Evolutionary conservation across 1,140 invertebrate species (phyloP).

Genomic region (Ceratina australensis): DNA sequence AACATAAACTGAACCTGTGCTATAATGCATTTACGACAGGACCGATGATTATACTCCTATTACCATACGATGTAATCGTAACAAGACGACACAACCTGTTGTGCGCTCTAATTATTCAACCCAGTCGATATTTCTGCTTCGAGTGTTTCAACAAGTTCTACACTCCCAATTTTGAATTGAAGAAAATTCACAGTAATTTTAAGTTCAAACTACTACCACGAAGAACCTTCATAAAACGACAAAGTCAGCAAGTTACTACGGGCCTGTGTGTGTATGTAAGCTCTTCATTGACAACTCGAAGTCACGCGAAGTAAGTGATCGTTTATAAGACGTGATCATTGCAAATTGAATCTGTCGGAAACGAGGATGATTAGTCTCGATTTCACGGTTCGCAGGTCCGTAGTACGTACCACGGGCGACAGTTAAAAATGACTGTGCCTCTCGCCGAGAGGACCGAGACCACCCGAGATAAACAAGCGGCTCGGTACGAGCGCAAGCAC

Average conservation of each 20-base stretch:
- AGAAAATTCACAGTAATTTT: no score
- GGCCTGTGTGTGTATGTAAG: not conserved
- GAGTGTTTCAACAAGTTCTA: not conserved
- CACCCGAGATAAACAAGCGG: not conserved
- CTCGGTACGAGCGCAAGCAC: not conserved
- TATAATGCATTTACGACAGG: not conserved
- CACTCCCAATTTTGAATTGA: no score
- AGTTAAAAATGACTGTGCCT: conserved; percentile 35
- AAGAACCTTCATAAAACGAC: not conserved
- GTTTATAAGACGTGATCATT: not conserved
- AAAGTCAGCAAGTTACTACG: not conserved
- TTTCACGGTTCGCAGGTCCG: conserved; percentile 11
- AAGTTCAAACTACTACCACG: no score
- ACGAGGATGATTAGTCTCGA: conserved; percentile 41
- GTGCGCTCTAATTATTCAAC: not conserved
- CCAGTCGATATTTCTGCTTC: not conserved
- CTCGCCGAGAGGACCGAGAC: not conserved
- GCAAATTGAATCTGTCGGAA: conserved; percentile 21
- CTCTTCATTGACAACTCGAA: not conserved
- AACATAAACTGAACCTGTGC: not conserved
- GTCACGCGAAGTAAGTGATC: no score
- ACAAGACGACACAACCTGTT: not conserved
- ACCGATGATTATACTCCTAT: not conserved
- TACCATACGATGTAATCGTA: not conserved
- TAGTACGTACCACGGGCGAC: not conserved